Evolutionary conservation across 2,888 invertebrate species (phyloP).

Genomic region (Chironomus riparius): DNA sequence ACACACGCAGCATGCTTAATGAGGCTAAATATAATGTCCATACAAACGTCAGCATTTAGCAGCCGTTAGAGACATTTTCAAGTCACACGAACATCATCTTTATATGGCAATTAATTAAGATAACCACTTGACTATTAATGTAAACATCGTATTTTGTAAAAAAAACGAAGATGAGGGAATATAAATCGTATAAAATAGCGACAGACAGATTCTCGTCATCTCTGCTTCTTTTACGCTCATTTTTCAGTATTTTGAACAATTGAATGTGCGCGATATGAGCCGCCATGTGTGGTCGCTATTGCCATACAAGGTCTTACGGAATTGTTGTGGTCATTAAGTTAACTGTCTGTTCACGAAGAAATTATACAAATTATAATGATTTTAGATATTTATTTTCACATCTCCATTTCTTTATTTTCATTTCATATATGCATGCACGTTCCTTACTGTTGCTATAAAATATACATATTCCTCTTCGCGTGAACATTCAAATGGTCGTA

Average conservation of each 20-base stretch:
- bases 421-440: too few relatives aligned
- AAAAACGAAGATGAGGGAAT: too few relatives aligned
- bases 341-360: constrained; percentile 21
- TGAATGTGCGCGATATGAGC: not conserved
- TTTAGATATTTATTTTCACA: constrained; percentile 24
- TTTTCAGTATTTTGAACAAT: not conserved
- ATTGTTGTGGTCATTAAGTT: constrained; percentile 14
- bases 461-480: not conserved
- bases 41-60: too few relatives aligned
- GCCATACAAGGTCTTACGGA: not conserved
- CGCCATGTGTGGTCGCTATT: not conserved
- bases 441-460: not conserved
- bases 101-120: constrained; percentile 18
- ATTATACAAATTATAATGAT: constrained; percentile 26
- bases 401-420: not conserved
- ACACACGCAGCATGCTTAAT: not conserved
- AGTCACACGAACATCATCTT: constrained; percentile 10
- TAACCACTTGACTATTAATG: constrained; percentile 23
- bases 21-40: not conserved
- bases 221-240: not conserved
- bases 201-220: not conserved
- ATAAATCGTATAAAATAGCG: too few relatives aligned
- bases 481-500: not conserved
- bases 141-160: constrained; percentile 6
- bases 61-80: too few relatives aligned